phyloP scores from a whole-genome alignment of 2,797 vertebrate genomes.

The Megaceryle alcyon region DNA sequence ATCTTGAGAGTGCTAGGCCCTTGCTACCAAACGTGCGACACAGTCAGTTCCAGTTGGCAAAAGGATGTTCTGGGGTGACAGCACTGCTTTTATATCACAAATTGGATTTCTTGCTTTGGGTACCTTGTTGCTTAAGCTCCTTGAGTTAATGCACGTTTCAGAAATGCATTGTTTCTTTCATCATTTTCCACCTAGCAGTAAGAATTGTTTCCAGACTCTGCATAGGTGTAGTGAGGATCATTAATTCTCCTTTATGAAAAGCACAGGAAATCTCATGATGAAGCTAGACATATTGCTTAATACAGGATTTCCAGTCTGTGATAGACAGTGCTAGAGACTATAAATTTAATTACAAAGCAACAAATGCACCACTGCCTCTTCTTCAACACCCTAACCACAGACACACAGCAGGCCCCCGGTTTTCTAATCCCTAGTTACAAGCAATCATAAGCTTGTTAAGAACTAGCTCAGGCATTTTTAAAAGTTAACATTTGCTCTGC shows the following conservation, averaged over 20 bases:
- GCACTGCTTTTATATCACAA: not conserved
- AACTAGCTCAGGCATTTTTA: not conserved
- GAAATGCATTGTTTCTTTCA: not conserved
- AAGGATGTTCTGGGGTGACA: not conserved
- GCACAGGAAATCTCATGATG: not conserved
- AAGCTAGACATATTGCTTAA: not conserved
- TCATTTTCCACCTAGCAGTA: not conserved
- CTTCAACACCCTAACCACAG: not conserved
- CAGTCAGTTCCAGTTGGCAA: not conserved
- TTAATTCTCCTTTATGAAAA: not conserved
- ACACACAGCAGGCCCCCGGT: not conserved
- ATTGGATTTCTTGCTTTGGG: not conserved
- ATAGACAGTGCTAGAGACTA: not conserved
- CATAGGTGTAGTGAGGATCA: not conserved
- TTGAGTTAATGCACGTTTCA: not conserved
- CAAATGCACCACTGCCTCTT: not conserved
- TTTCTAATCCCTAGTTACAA: not conserved
- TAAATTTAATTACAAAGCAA: not conserved
- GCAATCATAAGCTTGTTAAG: not conserved
- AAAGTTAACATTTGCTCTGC: not conserved
- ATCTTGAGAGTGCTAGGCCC: not conserved
- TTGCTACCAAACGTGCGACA: not conserved
- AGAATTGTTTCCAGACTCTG: not conserved
- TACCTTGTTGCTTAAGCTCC: not conserved
- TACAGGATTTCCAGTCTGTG: not conserved